These are phyloP conservation scores for Amyelois transitella DNA, from an alignment of 1,140 invertebrate species.

Conservation along the genomic window DNA sequence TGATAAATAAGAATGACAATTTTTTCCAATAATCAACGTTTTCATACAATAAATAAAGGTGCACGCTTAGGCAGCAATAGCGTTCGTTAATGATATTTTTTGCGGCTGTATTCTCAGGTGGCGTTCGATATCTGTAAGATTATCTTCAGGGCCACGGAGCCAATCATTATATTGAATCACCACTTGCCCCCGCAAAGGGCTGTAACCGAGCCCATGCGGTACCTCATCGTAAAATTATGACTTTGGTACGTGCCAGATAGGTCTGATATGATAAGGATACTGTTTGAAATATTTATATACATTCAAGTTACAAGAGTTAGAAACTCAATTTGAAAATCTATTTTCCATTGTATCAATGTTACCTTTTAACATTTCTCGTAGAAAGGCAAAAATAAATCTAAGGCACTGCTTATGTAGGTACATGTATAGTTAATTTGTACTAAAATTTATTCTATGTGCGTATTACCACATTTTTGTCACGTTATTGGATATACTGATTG, in stretches of 20 bases:
- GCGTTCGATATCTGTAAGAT: background rate
- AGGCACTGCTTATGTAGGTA: too few relatives aligned
- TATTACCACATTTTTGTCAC: too few relatives aligned
- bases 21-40: background rate
- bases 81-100: too few relatives aligned
- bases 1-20: too few relatives aligned
- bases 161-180: conserved; percentile 3
- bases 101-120: background rate
- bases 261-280: conserved; percentile 1
- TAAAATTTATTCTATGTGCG: too few relatives aligned
- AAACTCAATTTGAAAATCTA: too few relatives aligned
- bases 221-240: conserved; percentile 4
- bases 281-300: conserved; percentile 4
- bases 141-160: background rate
- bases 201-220: background rate
- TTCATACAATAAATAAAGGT: background rate
- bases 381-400: too few relatives aligned
- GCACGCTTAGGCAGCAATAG: background rate
- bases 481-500: too few relatives aligned
- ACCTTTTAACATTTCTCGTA: too few relatives aligned
- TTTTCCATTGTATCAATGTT: too few relatives aligned
- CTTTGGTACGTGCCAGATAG: conserved; percentile 5
- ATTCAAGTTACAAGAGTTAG: background rate
- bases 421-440: too few relatives aligned
- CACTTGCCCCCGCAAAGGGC: background rate